These are phyloP conservation scores for Criorhina ranunculi DNA, from an alignment of 2,888 invertebrate species.

Conservation along the genomic window DNA sequence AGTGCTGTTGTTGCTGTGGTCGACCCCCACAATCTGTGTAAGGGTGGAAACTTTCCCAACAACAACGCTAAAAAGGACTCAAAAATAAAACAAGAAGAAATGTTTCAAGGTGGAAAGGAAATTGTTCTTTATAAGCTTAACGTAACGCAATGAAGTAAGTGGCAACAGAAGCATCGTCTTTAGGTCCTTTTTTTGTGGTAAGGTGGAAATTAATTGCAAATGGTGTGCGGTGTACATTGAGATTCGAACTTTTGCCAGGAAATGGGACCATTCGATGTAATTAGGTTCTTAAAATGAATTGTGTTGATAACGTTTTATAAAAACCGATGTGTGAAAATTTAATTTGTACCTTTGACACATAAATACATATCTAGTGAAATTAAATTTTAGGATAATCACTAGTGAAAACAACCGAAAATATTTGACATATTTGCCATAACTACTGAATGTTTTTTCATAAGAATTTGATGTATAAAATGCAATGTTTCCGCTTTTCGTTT, in stretches of 20 bases:
- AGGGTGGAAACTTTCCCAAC: conserved; percentile 49
- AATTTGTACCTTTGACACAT: not conserved
- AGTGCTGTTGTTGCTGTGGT: conserved; percentile 50
- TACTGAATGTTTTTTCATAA: no score
- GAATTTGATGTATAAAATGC: no score
- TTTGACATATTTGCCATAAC: no score
- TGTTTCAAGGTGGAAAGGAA: conserved; percentile 56
- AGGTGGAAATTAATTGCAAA: conserved; percentile 54
- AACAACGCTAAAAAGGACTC: conserved; percentile 29
- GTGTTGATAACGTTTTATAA: not conserved
- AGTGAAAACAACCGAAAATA: no score
- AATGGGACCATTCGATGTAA: conserved; percentile 4
- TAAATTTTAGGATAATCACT: no score
- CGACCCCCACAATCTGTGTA: conserved; percentile 46
- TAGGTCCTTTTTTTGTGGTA: conserved; percentile 11
- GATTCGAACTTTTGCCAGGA: conserved; percentile 20
- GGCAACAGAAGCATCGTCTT: conserved; percentile 43
- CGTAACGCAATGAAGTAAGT: conserved; percentile 50
- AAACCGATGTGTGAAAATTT: not conserved
- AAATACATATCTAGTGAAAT: no score
- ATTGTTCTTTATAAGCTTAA: conserved; percentile 69
- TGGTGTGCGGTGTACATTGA: conserved; percentile 1
- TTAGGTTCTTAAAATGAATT: conserved; percentile 18
- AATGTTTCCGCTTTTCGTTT: no score
- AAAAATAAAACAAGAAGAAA: conserved; percentile 47